A percentile compares a stretch with the other conserved stretches of the same genome.
Evolutionary conservation across 2,113 vertebrate genomes (phyloP).

Genomic region (Lagopus leucura): DNA sequence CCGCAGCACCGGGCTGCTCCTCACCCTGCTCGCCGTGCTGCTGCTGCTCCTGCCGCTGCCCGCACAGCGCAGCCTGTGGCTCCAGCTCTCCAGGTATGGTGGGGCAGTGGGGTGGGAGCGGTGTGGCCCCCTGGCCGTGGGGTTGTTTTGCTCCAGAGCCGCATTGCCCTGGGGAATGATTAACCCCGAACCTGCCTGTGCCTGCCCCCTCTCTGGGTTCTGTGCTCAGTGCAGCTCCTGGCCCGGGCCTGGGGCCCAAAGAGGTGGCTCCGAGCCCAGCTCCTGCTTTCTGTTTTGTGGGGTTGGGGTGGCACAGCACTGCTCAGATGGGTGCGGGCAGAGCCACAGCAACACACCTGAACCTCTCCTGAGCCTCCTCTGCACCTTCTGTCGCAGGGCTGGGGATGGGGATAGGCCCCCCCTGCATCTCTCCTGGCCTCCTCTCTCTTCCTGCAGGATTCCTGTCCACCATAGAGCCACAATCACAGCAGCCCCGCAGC

Average conservation of each 20-base stretch:
- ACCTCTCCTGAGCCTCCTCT: neutral
- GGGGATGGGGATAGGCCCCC: neutral
- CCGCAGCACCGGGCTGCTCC: neutral
- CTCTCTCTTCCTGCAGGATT: neutral
- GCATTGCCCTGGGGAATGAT: neutral
- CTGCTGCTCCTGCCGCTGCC: neutral
- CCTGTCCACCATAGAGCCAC: neutral
- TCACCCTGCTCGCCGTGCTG: neutral
- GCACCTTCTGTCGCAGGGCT: too few relatives aligned
- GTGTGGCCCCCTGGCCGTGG: neutral
- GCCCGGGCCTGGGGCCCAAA: neutral
- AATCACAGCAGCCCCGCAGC: neutral
- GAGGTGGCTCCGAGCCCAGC: neutral
- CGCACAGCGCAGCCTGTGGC: neutral
- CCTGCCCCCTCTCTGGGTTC: too few relatives aligned
- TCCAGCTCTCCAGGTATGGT: neutral
- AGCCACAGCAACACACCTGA: neutral
- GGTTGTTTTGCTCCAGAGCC: too few relatives aligned
- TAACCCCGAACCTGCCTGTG: neutral
- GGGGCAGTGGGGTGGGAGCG: neutral
- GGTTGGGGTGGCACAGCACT: neutral
- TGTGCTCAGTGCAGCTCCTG: neutral
- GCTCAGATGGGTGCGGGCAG: neutral
- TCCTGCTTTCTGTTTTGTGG: neutral
- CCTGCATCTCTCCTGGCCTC: neutral